Conservation (phyloP, 2,888 invertebrate species). For the Gastrophysa polygoni region DNA sequence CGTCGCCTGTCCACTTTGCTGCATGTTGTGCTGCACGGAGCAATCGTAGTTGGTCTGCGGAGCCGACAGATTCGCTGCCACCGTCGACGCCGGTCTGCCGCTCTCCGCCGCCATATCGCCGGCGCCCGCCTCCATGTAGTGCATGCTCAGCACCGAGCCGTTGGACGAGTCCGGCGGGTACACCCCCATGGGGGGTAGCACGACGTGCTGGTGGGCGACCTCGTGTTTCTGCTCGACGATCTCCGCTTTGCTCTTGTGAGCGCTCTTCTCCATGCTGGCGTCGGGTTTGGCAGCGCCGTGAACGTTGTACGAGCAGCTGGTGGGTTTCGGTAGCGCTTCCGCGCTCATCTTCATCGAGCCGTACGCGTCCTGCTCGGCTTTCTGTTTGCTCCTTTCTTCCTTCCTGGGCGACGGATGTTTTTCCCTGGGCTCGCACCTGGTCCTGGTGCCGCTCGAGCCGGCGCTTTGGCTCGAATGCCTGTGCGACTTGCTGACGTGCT, state of each 20-base stretch:
- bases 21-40: slow-evolving; percentile 63
- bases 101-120: too few relatives aligned
- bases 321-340: slow-evolving; percentile 21
- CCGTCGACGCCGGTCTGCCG: too few relatives aligned
- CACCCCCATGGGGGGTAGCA: slow-evolving; percentile 79
- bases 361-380: slow-evolving; percentile 33
- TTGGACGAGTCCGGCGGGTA: slow-evolving; percentile 86
- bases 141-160: slow-evolving; percentile 79
- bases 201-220: slow-evolving; percentile 30
- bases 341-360: slow-evolving; percentile 31
- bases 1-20: slow-evolving; percentile 41
- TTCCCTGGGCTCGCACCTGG: slow-evolving; percentile 33
- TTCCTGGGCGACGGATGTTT: slow-evolving; percentile 46
- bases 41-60: slow-evolving; percentile 67
- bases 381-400: slow-evolving; percentile 42
- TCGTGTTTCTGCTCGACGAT: slow-evolving; percentile 38
- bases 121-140: slow-evolving; percentile 77
- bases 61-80: slow-evolving; percentile 60
- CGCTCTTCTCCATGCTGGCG: slow-evolving; percentile 21
- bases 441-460: slow-evolving; percentile 31
- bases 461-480: slow-evolving; percentile 44
- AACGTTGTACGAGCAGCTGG: slow-evolving; percentile 27
- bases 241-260: slow-evolving; percentile 25
- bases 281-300: slow-evolving; percentile 22
- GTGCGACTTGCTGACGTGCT: slow-evolving; percentile 47